Conservation (phyloP, 2,797 vertebrate species). For the Betta splendens region DNA sequence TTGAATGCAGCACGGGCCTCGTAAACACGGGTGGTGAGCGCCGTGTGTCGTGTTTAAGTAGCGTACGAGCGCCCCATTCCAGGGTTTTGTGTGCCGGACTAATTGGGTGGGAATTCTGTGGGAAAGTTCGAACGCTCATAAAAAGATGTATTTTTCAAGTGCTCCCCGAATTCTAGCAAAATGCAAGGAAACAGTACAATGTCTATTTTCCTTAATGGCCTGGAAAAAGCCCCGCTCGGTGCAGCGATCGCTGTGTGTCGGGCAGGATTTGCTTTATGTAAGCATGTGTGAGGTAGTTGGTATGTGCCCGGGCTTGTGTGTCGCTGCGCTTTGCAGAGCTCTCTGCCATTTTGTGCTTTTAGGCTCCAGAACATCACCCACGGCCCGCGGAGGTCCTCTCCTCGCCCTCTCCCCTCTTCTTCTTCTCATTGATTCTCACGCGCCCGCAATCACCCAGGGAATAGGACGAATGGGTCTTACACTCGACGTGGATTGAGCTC, state of each 20-base stretch:
- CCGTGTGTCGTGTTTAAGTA: slow-evolving; percentile 45
- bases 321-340: slow-evolving; percentile 34
- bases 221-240: slow-evolving; percentile 56
- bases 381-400: slow-evolving; percentile 39
- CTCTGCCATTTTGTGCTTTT: slow-evolving; percentile 47
- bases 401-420: slow-evolving; percentile 45
- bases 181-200: slow-evolving; percentile 56
- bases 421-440: too few relatives aligned
- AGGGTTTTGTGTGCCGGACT: slow-evolving; percentile 28
- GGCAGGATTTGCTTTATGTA: slow-evolving; percentile 63
- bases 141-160: slow-evolving; percentile 69
- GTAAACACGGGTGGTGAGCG: slow-evolving; percentile 34
- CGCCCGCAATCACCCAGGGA: slow-evolving; percentile 25
- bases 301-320: slow-evolving; percentile 57
- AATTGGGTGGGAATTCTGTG: slow-evolving; percentile 62
- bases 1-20: slow-evolving; percentile 26
- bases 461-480: slow-evolving; percentile 15
- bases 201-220: slow-evolving; percentile 66
- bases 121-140: slow-evolving; percentile 67
- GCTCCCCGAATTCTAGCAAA: slow-evolving; percentile 66
- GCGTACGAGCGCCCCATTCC: slow-evolving; percentile 22
- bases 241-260: slow-evolving; percentile 24
- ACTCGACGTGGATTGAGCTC: background rate
- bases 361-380: slow-evolving; percentile 43
- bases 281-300: slow-evolving; percentile 57